phyloP scores from a whole-genome alignment of 2,888 invertebrate species.

The Allygus modestus region DNA sequence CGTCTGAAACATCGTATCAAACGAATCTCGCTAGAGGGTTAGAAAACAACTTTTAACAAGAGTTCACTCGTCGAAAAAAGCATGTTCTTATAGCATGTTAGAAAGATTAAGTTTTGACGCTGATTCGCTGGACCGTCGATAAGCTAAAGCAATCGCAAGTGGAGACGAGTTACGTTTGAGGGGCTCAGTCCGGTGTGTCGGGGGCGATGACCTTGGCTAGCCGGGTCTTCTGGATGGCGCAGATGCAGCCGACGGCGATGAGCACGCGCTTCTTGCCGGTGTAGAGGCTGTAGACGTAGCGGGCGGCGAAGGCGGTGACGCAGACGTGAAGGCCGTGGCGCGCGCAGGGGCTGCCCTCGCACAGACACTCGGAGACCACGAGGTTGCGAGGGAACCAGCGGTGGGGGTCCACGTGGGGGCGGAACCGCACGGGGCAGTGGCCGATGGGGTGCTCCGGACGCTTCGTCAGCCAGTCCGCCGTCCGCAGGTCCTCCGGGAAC shows the following conservation, averaged over 20 bases:
- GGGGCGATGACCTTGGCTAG: constrained; percentile 38
- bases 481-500: constrained; percentile 16
- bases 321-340: constrained; percentile 59
- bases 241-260: constrained; percentile 60
- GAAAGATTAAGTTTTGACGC: too few relatives aligned
- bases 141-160: too few relatives aligned
- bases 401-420: constrained; percentile 44
- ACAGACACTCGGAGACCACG: constrained; percentile 59
- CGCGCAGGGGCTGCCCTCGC: constrained; percentile 61
- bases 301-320: constrained; percentile 54
- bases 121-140: too few relatives aligned
- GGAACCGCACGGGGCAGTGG: constrained; percentile 59
- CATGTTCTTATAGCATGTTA: too few relatives aligned
- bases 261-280: constrained; percentile 49
- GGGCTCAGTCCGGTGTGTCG: neutral
- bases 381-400: constrained; percentile 60
- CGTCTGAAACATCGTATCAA: too few relatives aligned
- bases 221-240: constrained; percentile 54
- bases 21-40: too few relatives aligned
- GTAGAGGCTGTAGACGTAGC: constrained; percentile 36
- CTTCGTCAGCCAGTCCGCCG: constrained; percentile 37
- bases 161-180: neutral
- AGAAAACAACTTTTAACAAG: too few relatives aligned
- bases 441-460: constrained; percentile 54
- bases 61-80: too few relatives aligned